Evolutionary conservation across 2,888 invertebrate genomes (phyloP).

Genomic region (Nomada goodeniana): DNA sequence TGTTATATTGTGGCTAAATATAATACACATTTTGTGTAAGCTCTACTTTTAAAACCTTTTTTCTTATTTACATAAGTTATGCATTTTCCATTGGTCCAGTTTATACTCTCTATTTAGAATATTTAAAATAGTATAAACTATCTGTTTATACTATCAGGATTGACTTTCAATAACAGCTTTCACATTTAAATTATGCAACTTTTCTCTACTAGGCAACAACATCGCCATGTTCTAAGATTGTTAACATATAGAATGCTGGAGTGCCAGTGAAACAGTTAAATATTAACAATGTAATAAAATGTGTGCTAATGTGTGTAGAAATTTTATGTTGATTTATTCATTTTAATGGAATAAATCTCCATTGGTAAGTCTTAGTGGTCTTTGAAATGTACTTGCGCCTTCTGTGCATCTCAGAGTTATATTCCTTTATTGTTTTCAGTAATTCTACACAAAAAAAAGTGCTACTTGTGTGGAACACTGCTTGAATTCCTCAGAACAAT

Average conservation of each 20-base stretch:
- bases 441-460: slow-evolving; percentile 41
- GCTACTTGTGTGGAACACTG: slow-evolving; percentile 40
- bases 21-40: neutral
- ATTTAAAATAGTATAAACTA: no score
- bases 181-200: slow-evolving; percentile 32
- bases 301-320: slow-evolving; percentile 32
- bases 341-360: slow-evolving; percentile 44
- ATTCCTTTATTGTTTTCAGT: slow-evolving; percentile 51
- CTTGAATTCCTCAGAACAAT: slow-evolving; percentile 32
- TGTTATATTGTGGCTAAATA: neutral
- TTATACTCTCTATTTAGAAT: slow-evolving; percentile 30
- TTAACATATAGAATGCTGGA: slow-evolving; percentile 17
- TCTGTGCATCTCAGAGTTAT: slow-evolving; percentile 33
- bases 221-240: slow-evolving; percentile 29
- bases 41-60: slow-evolving; percentile 1
- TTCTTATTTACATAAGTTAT: neutral
- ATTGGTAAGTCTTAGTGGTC: slow-evolving; percentile 36
- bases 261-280: slow-evolving; percentile 15
- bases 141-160: slow-evolving; percentile 35
- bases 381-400: slow-evolving; percentile 16
- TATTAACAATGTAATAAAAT: slow-evolving; percentile 18
- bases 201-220: slow-evolving; percentile 20
- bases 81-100: slow-evolving; percentile 20
- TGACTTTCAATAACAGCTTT: slow-evolving; percentile 26
- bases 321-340: slow-evolving; percentile 47